Evolutionary conservation across 1,140 invertebrate genomes (phyloP).

Genomic region (Sitodiplosis mosellana): DNA sequence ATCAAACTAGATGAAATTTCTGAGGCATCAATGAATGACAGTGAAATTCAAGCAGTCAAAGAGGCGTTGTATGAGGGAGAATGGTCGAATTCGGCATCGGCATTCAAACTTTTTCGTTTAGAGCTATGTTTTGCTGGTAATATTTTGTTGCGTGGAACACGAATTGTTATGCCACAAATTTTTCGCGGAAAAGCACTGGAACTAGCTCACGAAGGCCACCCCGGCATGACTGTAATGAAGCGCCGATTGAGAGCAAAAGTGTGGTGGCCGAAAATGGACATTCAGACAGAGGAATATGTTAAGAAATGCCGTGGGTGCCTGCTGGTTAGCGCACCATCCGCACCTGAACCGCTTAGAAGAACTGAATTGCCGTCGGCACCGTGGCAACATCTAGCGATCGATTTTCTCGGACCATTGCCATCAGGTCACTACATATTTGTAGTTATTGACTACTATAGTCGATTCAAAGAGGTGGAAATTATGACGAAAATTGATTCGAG

Average conservation of each 20-base stretch:
- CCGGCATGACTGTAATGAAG: conserved; percentile 18
- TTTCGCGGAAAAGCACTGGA: too few relatives aligned
- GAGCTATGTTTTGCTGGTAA: too few relatives aligned
- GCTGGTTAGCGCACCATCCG: too few relatives aligned
- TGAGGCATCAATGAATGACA: not conserved
- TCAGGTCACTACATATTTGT: conserved; percentile 11
- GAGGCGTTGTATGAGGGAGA: not conserved
- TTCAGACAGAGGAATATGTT: conserved; percentile 12
- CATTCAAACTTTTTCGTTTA: too few relatives aligned
- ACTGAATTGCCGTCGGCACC: conserved; percentile 9
- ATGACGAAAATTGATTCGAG: too few relatives aligned
- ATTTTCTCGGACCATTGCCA: conserved; percentile 13
- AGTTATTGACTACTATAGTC: conserved; percentile 11
- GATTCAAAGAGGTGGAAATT: too few relatives aligned
- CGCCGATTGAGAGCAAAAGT: conserved; percentile 17
- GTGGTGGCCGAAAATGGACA: conserved; percentile 21
- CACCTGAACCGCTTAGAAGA: conserved; percentile 12
- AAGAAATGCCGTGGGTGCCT: too few relatives aligned
- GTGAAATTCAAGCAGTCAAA: not conserved
- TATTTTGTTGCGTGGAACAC: too few relatives aligned
- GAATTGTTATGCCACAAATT: too few relatives aligned
- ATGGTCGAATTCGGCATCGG: too few relatives aligned
- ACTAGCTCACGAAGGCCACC: conserved; percentile 18
- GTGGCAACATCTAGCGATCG: conserved; percentile 13
- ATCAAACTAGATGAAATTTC: not conserved